Evolutionary conservation across 2,888 invertebrate species (phyloP).

Genomic region (Agrotis puta): DNA sequence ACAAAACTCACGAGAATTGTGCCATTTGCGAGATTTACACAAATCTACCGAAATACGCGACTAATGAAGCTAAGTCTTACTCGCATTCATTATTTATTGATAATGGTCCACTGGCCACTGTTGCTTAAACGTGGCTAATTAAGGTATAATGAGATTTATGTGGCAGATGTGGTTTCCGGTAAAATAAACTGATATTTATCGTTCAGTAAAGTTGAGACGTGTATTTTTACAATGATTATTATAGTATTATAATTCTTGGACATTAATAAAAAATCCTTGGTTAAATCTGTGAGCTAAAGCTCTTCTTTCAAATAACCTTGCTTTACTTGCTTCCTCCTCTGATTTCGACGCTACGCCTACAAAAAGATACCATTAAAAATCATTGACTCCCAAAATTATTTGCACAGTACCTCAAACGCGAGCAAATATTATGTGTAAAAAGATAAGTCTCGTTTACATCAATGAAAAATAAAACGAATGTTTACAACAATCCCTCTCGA

Average conservation of each 20-base stretch:
- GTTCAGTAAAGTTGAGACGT: background rate
- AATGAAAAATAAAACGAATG: conserved; percentile 38
- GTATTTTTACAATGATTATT: background rate
- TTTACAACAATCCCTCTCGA: conserved; percentile 20
- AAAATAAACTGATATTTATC: conserved; percentile 2
- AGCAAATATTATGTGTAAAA: conserved; percentile 26
- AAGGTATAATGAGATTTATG: conserved; percentile 1
- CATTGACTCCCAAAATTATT: conserved; percentile 35
- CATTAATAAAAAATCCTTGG: background rate
- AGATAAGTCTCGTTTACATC: conserved; percentile 22
- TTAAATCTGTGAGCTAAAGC: background rate
- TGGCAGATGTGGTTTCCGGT: conserved; percentile 7
- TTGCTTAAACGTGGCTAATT: conserved; percentile 27
- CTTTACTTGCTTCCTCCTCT: background rate
- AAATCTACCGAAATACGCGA: conserved; percentile 39
- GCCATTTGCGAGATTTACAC: conserved; percentile 36
- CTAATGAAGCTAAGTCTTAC: conserved; percentile 47
- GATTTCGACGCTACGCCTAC: background rate
- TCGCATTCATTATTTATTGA: conserved; percentile 44
- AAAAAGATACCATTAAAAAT: conserved; percentile 23
- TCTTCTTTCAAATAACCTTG: no score
- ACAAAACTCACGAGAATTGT: conserved; percentile 59
- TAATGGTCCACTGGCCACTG: conserved; percentile 12
- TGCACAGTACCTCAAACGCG: conserved; percentile 19
- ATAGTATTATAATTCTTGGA: background rate